Evolutionary conservation across 30 jellyfish, hydroid and myxozoan species (phyloP), one percentile per base, ranked within the genome.

Genomic region (Pseudorhiza aurosa): DNA sequence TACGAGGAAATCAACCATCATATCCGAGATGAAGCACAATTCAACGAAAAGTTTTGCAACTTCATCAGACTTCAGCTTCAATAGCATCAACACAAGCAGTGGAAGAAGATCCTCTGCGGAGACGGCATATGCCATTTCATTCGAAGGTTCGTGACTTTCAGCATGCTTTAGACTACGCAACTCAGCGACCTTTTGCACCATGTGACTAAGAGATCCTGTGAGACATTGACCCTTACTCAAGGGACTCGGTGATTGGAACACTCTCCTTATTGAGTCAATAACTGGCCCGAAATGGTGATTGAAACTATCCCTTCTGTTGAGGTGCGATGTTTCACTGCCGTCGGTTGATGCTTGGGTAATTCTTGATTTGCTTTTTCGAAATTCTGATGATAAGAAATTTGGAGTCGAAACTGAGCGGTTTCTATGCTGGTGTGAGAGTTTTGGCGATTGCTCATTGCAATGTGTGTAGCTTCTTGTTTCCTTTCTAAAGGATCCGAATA

Each of bases 71-170:
- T 79, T 45, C 72, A 91, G 64, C 76, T 91, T 84, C 65, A 91
- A 53, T 29, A 91, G 39, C 79, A 91, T 70, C 71, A 91, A 68
- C 5, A 84, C 98, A 37, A 91, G 85, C 43, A 91, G 63, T 35
- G 98, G 98, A 45, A 91, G 63, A 64, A 91, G 39, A 35, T 91
- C 98, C 51, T 91, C 98, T 28, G 96, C 98, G 37, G 95, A 62
- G 31, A 91, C 98, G 0, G 95, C 96, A n/a, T 63, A 68, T 25
- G 84, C 79, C 18, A 55, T 58, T 11, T 29, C 83, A 32, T 27
- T 31, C 4, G 57, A 32, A 15, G 26, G 84, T 29, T 47, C 81
- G 15, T 49, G 32, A 53, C 45, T 58, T 7, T 37, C 65, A 19
- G 44, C 33, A 19, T 44, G 53, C 1, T 35, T 29, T 1, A 86